phyloP scores from a whole-genome alignment of 2,797 vertebrate species.

The Lagocephalus sceleratus region DNA sequence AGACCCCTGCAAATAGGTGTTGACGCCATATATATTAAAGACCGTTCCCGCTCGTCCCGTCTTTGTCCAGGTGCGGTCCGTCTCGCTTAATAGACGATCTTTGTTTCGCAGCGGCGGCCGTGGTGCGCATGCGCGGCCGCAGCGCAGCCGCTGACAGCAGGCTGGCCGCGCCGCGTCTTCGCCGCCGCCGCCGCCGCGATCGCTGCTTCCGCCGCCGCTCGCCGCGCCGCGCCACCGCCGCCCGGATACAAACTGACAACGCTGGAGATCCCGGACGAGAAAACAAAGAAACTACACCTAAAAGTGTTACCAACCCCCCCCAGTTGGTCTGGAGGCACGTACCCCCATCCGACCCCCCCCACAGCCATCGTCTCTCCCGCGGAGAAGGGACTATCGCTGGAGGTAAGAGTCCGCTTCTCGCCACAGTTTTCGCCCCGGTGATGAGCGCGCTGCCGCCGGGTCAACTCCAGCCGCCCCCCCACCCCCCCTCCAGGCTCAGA shows the following conservation, averaged over 20 bases:
- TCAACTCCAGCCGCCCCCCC: slow-evolving; percentile 9
- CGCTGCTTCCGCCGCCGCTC: slow-evolving; percentile 11
- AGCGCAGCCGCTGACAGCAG: slow-evolving; percentile 31
- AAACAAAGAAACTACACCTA: background rate
- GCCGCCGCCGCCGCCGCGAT: slow-evolving; percentile 5
- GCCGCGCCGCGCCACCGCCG: slow-evolving; percentile 17
- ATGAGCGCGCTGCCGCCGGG: slow-evolving; percentile 7
- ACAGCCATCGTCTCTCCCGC: slow-evolving; percentile 2
- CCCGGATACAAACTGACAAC: slow-evolving; percentile 30
- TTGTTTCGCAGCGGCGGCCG: slow-evolving; percentile 30
- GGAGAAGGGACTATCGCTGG: slow-evolving; percentile 9
- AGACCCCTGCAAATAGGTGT: background rate
- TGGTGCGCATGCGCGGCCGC: slow-evolving; percentile 44
- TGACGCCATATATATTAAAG: background rate
- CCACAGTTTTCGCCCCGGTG: slow-evolving; percentile 17
- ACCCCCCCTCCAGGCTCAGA: too few species aligned
- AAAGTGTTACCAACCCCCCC: too few species aligned
- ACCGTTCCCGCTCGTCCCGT: background rate
- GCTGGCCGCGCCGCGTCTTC: slow-evolving; percentile 19
- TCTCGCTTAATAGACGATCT: slow-evolving; percentile 30
- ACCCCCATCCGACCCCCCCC: background rate
- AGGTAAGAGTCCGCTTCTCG: slow-evolving; percentile 50
- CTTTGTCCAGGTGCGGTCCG: background rate
- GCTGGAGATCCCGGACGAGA: background rate
- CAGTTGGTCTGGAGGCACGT: background rate